Evolutionary conservation across 2,888 invertebrate species (phyloP), one percentile per base, ranked within the genome.

Genomic region (Phyllotreta cruciferae): DNA sequence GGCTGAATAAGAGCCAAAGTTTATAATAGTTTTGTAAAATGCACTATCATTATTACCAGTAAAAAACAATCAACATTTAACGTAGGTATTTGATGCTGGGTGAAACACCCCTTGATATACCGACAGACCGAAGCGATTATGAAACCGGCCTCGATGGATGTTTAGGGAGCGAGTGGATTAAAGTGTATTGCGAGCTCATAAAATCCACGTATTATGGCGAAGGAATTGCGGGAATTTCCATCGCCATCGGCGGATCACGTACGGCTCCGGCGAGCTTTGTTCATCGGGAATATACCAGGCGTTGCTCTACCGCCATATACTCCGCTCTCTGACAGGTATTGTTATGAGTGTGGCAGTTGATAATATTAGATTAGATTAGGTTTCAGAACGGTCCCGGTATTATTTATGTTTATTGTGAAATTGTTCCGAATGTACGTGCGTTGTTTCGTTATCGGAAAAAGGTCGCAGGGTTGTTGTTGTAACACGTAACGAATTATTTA

Each of bases 101-200:
- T 1, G 24, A 24, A 24, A 24, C 24, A 24, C 24, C 24, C 24
- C 4, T 24, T 1, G 24, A 24, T 24, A 24, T 24, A 24, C 24
- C 24, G 24, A 4, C 24, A 24, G 24, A 24, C 1, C 24, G 7
- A 11, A 44, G 1, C 14, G 50, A 50, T 50, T 9, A 50, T 35
- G 50, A 11, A 50, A 7, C 50, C 36, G 50, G 35, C 50, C 6
- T 24, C 42, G 42, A 42, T 24, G 24, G 52, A 60, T 50, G 14
- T 56, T 34, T 14, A 13, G 63, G 66, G 56, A 70, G 62, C 68
- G 66, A 56, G 64, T 56, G 70, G 65, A 69, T 68, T 69, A 68
- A 69, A 68, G 68, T 66, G 63, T 62, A 68, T 69, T 62, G 64
- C 62, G 61, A 56, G 63, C 56, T 60, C 66, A 66, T 71, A 67